Base-by-base conservation (phyloP, 2,888 invertebrate species). In the Latheticus oryzae region DNA sequence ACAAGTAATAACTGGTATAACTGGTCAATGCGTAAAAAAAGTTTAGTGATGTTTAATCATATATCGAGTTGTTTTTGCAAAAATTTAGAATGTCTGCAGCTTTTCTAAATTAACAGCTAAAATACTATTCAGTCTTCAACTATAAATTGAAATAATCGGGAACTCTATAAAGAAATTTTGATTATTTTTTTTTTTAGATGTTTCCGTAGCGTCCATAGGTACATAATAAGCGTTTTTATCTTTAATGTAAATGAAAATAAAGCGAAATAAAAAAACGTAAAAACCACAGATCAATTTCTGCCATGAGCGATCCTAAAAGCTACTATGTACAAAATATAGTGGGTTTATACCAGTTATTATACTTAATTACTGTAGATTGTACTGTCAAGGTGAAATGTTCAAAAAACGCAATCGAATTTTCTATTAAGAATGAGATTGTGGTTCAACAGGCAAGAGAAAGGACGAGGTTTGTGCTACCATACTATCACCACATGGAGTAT, bases 401-500 rank as follows among this genome's bases (percentile, higher is more conserved):
- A 42, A 28, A 16, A 19, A 42, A 30, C 16, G 8, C 13, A 9
- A 5, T 47, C 24, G 42, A 48, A 35, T 40, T 33, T 40, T 38
- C 33, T 48, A 61, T 66, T 73, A 73, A 60, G 74, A 74, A 62
- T 73, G 70, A 57, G 74, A 74, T 64, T 73, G 73, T 30, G 73
- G 73, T 61, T 74, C 73, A 16, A 74, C 72, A 21, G 73, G 73
- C 67, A 74, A 70, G 64, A 74, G 67, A 63, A 65, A 73, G 12
- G 73, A 70, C 45, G 71, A 65, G 32, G 69, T 73, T 57, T 71
- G 73, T 32, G 72, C 70, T 43, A 74, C 74, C 66, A 74, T 73
- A 60, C 69, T 75, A 60, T 76, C 76, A 26, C 73, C 73, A 64
- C 76, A 75, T 67, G 79, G 57, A 74, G 72, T 54, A 68, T 79